These are phyloP conservation scores for Platycnemis pennipes DNA, from an alignment of 2,888 invertebrate species.

Conservation along the genomic window DNA sequence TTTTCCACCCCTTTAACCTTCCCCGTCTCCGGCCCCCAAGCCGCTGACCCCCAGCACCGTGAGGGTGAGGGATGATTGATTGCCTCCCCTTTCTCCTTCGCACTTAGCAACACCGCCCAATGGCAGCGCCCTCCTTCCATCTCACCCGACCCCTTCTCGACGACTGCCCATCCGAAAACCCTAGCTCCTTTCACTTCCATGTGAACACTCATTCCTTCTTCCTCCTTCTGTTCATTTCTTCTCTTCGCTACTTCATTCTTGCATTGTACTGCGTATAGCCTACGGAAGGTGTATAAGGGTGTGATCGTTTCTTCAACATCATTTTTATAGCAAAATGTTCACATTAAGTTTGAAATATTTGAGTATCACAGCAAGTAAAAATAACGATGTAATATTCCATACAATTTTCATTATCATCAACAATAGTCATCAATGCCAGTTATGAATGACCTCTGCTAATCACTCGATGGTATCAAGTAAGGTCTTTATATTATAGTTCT, in stretches of 20 bases:
- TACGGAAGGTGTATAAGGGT: too few species aligned
- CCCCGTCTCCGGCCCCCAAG: neutral
- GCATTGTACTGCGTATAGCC: neutral
- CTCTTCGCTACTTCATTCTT: neutral
- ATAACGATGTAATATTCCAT: too few species aligned
- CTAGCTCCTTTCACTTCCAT: neutral
- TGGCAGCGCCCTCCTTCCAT: neutral
- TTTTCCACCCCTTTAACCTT: neutral
- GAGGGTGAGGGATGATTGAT: neutral
- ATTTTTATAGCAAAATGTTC: too few species aligned
- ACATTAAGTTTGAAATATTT: too few species aligned
- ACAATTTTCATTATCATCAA: too few species aligned
- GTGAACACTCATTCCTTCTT: neutral
- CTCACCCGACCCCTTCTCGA: neutral
- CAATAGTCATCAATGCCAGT: too few species aligned
- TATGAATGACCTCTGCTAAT: too few species aligned
- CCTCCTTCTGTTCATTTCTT: neutral
- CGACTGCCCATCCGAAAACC: neutral
- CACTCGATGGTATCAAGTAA: too few species aligned
- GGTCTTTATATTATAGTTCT: too few species aligned
- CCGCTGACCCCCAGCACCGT: neutral
- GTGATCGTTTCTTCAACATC: too few species aligned
- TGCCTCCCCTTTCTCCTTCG: neutral
- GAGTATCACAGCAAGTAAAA: too few species aligned
- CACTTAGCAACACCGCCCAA: neutral